Percentiles rank a stretch among this genome's conserved stretches.
Evolutionary conservation across 2,888 invertebrate genomes (phyloP).

Genomic region (Euspilapteryx auroguttella): DNA sequence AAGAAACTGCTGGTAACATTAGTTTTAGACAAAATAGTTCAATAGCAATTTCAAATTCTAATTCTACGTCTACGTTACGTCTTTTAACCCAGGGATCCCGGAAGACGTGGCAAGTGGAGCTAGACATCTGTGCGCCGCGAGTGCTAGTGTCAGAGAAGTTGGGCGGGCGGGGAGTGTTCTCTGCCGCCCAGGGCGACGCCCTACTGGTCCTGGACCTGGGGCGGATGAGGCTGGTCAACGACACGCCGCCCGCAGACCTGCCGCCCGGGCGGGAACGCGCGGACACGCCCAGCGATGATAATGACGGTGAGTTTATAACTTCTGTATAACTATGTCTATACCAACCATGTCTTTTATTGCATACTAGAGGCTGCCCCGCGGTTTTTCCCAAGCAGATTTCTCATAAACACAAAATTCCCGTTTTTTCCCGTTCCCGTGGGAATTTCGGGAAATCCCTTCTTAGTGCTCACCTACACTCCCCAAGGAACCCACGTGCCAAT

Average conservation of each 20-base stretch:
- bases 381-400: too few species aligned
- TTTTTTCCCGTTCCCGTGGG: too few species aligned
- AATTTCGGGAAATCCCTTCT: too few species aligned
- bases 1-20: too few species aligned
- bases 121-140: slow-evolving; percentile 93
- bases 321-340: too few species aligned
- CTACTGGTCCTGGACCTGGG: slow-evolving; percentile 92
- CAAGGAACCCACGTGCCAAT: too few species aligned
- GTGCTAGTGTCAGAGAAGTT: slow-evolving; percentile 87
- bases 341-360: too few species aligned
- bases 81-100: slow-evolving; percentile 54
- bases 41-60: background rate
- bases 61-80: background rate
- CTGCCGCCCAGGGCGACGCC: too few species aligned
- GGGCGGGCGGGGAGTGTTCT: slow-evolving; percentile 66
- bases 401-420: too few species aligned
- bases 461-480: too few species aligned
- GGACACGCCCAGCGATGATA: slow-evolving; percentile 2
- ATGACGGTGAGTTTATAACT: slow-evolving; percentile 11
- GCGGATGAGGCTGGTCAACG: slow-evolving; percentile 65
- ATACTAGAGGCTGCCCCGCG: too few species aligned
- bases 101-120: slow-evolving; percentile 82
- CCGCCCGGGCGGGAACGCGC: slow-evolving; percentile 4
- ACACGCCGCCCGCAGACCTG: slow-evolving; percentile 10
- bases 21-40: background rate